phyloP scores from a whole-genome alignment of 2,113 vertebrate genomes.

The Meles meles region DNA sequence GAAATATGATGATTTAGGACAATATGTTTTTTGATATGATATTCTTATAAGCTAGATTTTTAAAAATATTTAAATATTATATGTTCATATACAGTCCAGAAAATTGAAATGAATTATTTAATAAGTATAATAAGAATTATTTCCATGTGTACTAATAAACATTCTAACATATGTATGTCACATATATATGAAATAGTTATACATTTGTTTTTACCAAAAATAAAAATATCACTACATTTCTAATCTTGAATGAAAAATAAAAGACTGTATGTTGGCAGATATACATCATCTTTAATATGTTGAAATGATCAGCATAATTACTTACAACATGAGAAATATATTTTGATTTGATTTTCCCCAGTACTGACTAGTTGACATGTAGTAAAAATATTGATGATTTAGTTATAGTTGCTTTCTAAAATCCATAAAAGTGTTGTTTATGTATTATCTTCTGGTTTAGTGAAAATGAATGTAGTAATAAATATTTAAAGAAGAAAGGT shows the following conservation, averaged over 20 bases:
- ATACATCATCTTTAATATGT: neutral
- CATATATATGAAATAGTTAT: neutral
- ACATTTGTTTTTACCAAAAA: neutral
- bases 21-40: neutral
- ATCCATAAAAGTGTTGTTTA: neutral
- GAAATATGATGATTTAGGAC: neutral
- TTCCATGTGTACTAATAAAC: neutral
- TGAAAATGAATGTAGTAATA: conserved; percentile 20
- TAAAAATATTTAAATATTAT: neutral
- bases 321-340: neutral
- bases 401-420: neutral
- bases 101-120: neutral
- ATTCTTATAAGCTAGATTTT: neutral
- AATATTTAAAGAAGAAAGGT: neutral
- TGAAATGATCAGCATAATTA: neutral
- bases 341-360: neutral
- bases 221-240: neutral
- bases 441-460: neutral
- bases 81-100: neutral
- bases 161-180: neutral
- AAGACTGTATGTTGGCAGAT: neutral
- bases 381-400: neutral
- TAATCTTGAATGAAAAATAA: neutral
- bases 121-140: neutral
- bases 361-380: neutral